Base-by-base conservation (phyloP, 2,113 vertebrate genomes). In the rat (Rattus norvegicus) region DNA sequence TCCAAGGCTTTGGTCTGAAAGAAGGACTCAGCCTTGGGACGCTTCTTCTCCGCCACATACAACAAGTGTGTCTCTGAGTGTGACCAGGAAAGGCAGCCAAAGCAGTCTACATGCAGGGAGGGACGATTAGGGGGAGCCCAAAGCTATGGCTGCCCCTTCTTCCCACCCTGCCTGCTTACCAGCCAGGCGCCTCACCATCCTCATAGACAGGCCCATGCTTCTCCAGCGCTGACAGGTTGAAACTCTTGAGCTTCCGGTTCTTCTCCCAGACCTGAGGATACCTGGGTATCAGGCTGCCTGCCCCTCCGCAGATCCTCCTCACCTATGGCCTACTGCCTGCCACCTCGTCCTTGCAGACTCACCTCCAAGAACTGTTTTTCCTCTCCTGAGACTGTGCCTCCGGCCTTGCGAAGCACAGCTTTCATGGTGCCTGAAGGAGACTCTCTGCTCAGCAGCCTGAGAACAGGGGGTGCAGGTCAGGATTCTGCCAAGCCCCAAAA, bases 81-180 rank as follows among this genome's bases (percentile, higher is more conserved):
- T 0, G 99, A 99, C 99, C 99, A 99, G 93, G 99, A 99, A 98
- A 99, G 98, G 98, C 99, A 99, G 92, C 99, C 99, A 98, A 99
- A 99, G 94, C 99, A 99, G 69, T 99, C 99, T 99, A 95, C 20
- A 52, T 84, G 88, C 56, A 73, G 52, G 0, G 76, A 79, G 33
- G 93, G 97, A 73, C 59, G 14, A 61, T 97, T 65, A 97, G 95
- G 47, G 76, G 26, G 73, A 8, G 43, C 19, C 83, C 59, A 22
- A 77, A n/a, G 22, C 61, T 17, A 22, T 0, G 28, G 30, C 9
- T 52, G 52, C 54, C 92, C 90, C 67, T 93, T 69, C 86, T 69
- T 73, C 12, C 79, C 39, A 49, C 94, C 94, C 81, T 52, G 61
- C 81, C 93, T 91, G 80, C 90, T 95, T 92, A 83, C 80, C 95